Conservation (phyloP, 1,140 invertebrate genomes). For the Dermatophagoides farinae region DNA sequence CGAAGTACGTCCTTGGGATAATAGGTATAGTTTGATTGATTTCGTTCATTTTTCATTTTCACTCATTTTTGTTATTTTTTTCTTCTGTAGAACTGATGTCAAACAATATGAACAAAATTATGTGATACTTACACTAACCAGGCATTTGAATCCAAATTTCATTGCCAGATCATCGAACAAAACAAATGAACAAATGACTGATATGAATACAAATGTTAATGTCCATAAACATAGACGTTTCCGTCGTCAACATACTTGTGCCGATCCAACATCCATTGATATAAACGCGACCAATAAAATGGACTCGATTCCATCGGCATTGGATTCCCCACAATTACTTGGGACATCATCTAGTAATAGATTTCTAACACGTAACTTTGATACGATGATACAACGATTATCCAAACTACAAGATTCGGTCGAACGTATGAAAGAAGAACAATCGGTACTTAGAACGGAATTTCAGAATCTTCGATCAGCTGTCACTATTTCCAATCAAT, state of each 20-base stretch:
- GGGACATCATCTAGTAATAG: neutral
- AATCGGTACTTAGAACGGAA: neutral
- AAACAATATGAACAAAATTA: conserved; percentile 55
- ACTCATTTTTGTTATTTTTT: neutral
- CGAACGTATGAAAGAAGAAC: neutral
- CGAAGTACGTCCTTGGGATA: conserved; percentile 21
- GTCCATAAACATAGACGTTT: neutral
- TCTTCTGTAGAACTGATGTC: conserved; percentile 39
- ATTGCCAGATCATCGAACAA: neutral
- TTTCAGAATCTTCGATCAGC: neutral
- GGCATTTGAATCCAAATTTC: conserved; percentile 39
- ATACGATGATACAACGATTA: neutral
- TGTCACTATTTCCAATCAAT: neutral
- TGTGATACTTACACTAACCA: conserved; percentile 45
- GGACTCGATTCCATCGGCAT: neutral
- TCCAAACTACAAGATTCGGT: conserved; percentile 25
- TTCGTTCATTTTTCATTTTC: neutral
- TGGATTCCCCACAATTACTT: neutral
- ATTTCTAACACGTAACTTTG: neutral
- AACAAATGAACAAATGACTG: neutral
- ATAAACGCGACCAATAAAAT: neutral
- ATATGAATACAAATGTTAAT: neutral
- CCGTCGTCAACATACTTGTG: conserved; percentile 1
- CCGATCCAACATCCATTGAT: neutral
- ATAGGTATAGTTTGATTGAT: neutral